Conservation (phyloP, 2,113 vertebrate genomes). For the Rousettus leschenaultii region DNA sequence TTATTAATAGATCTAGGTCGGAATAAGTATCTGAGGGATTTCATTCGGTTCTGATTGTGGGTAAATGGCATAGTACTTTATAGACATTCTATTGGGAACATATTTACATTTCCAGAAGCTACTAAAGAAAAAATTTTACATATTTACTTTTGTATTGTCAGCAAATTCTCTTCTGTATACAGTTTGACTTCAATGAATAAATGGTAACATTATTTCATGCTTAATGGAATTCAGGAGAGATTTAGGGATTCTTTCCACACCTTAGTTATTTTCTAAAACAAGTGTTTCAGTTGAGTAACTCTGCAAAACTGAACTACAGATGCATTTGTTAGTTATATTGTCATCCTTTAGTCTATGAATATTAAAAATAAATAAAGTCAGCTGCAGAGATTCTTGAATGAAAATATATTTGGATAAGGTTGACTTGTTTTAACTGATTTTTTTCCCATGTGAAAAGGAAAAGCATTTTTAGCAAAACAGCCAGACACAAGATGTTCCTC, state of each 20-base stretch:
- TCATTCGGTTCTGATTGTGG: not conserved
- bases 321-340: slow-evolving; percentile 46
- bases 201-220: slow-evolving; percentile 1
- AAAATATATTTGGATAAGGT: slow-evolving; percentile 12
- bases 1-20: not conserved
- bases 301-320: slow-evolving; percentile 1
- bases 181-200: not conserved
- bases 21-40: not conserved
- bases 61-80: not conserved
- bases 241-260: slow-evolving; percentile 8
- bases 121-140: not conserved
- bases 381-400: not conserved
- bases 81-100: not conserved
- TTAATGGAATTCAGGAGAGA: slow-evolving; percentile 40
- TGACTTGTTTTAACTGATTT: slow-evolving; percentile 56
- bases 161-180: not conserved
- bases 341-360: slow-evolving; percentile 16
- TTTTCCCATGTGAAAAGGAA: not conserved
- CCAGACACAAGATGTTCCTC: not conserved
- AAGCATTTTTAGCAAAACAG: slow-evolving; percentile 20
- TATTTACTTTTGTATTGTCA: slow-evolving; percentile 22
- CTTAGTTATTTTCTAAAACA: slow-evolving; percentile 37
- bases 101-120: not conserved
- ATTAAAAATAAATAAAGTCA: slow-evolving; percentile 30
- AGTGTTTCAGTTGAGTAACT: slow-evolving; percentile 5